These are phyloP conservation scores for Spheniscus humboldti DNA, from an alignment of 2,797 vertebrate species.

Conservation along the genomic window DNA sequence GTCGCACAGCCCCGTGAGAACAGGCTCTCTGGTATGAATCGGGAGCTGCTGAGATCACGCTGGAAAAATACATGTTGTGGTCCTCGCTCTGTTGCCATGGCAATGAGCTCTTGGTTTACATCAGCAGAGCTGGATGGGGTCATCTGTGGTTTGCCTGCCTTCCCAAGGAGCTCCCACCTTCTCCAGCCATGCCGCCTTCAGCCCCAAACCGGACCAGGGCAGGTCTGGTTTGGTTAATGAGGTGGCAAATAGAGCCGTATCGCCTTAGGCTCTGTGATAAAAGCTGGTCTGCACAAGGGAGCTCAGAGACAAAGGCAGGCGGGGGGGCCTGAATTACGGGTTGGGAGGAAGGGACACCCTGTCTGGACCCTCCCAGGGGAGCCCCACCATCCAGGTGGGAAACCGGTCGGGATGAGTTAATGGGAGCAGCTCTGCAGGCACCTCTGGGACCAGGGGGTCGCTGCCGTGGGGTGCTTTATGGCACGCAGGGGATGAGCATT, in stretches of 20 bases:
- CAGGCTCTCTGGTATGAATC: background rate
- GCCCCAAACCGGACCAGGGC: background rate
- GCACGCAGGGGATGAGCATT: fast-evolving
- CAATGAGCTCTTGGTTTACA: background rate
- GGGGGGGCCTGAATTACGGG: fast-evolving
- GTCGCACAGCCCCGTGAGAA: background rate
- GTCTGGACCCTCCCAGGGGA: background rate
- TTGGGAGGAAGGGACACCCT: background rate
- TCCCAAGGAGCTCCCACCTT: background rate
- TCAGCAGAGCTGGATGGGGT: background rate
- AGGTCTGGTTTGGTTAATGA: background rate
- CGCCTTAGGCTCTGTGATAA: fast-evolving
- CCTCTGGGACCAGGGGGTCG: background rate
- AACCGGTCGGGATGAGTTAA: background rate
- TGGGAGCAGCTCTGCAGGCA: background rate
- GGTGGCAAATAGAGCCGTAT: background rate
- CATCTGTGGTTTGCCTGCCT: background rate
- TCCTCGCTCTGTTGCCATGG: background rate
- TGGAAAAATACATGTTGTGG: background rate
- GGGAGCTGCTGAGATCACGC: background rate
- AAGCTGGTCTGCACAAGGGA: background rate
- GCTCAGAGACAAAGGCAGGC: background rate
- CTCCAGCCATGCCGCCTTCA: background rate
- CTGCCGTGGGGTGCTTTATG: background rate
- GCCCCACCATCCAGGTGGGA: background rate